A percentile compares a stretch with the other conserved stretches of the same genome.
These are phyloP conservation scores for Erythrocercus mccallii DNA, from an alignment of 2,113 vertebrate genomes.

Conservation along the genomic window DNA sequence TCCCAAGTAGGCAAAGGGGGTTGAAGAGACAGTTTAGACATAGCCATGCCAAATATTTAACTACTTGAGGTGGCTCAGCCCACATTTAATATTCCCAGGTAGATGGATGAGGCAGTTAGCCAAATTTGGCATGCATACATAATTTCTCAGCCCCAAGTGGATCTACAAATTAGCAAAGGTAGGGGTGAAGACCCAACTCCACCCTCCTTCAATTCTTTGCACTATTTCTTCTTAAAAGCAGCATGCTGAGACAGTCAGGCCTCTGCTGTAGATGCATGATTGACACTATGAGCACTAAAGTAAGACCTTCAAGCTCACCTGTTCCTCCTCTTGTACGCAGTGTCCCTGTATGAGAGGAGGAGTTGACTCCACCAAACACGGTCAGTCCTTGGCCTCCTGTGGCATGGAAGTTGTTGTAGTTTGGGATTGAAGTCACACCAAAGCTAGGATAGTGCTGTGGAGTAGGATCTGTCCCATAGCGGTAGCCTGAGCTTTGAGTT, in stretches of 20 bases:
- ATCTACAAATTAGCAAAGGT: neutral
- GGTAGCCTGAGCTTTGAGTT: conserved; percentile 87
- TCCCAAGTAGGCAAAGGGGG: neutral
- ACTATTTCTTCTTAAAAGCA: neutral
- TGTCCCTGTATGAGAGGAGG: conserved; percentile 89
- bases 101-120: neutral
- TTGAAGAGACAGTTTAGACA: neutral
- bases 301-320: conserved; percentile 69
- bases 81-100: neutral
- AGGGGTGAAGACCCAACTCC: neutral
- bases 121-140: neutral
- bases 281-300: neutral
- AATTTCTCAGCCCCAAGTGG: neutral
- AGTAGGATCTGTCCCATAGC: conserved; percentile 91
- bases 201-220: neutral
- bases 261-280: neutral
- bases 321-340: conserved; percentile 89
- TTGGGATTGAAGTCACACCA: conserved; percentile 90
- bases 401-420: conserved; percentile 93
- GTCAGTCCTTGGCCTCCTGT: conserved; percentile 86
- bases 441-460: conserved; percentile 91
- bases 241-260: neutral
- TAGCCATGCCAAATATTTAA: neutral
- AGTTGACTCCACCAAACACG: conserved; percentile 90
- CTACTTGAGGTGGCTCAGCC: neutral